phyloP scores from a whole-genome alignment of 1,140 invertebrate species.

The Heliconius hewitsoni region DNA sequence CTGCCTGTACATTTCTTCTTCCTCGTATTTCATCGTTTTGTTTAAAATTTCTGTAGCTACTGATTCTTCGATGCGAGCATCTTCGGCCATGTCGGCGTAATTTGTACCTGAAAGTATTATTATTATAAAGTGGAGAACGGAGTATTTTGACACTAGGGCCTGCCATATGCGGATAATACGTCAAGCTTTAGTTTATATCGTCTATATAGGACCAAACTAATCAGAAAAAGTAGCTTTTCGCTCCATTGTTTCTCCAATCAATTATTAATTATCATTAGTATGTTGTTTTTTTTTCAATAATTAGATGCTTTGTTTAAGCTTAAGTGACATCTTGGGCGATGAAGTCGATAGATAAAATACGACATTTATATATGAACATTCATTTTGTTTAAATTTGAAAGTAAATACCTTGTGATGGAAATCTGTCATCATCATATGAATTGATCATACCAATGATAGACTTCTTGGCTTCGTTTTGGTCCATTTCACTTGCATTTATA shows the following conservation, averaged over 20 bases:
- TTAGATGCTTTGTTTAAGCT: too few relatives aligned
- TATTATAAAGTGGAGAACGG: not conserved
- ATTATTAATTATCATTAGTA: too few relatives aligned
- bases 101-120: slow-evolving; percentile 52
- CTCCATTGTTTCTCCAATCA: too few relatives aligned
- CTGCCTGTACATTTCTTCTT: slow-evolving; percentile 55
- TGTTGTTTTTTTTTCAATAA: too few relatives aligned
- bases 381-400: too few relatives aligned
- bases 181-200: not conserved
- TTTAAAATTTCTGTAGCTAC: slow-evolving; percentile 66
- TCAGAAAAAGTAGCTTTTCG: too few relatives aligned
- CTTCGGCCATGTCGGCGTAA: slow-evolving; percentile 54
- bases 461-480: slow-evolving; percentile 41
- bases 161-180: not conserved
- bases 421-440: slow-evolving; percentile 62
- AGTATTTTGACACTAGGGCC: not conserved
- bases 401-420: slow-evolving; percentile 64
- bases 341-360: not conserved
- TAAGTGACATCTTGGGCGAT: too few relatives aligned
- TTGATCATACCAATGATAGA: slow-evolving; percentile 48
- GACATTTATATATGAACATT: not conserved
- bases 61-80: slow-evolving; percentile 60
- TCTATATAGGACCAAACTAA: too few relatives aligned
- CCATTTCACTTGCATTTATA: slow-evolving; percentile 11
- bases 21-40: slow-evolving; percentile 58